phyloP scores from a whole-genome alignment of 2,888 invertebrate species.

The Parnassius glacialis region DNA sequence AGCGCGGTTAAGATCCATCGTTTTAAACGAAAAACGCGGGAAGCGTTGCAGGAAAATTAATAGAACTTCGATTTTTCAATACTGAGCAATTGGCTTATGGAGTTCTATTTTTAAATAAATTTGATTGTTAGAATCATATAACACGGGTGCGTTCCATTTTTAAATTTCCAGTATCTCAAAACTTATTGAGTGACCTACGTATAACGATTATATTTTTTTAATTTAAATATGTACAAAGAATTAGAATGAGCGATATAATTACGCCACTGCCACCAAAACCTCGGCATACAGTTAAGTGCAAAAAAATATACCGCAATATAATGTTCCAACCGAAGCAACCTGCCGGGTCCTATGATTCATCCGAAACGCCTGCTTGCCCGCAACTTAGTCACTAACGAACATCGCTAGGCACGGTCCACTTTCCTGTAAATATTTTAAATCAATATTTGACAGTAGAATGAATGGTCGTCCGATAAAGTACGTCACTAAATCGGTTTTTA shows the following conservation, averaged over 20 bases:
- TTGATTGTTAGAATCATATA: too few species aligned
- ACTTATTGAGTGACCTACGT: too few species aligned
- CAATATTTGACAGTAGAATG: constrained; percentile 57
- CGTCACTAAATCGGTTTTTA: constrained; percentile 33
- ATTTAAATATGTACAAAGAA: constrained; percentile 8
- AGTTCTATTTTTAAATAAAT: too few species aligned
- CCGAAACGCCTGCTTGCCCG: constrained; percentile 35
- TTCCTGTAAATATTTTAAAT: constrained; percentile 61
- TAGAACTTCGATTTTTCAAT: too few species aligned
- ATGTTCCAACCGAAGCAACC: constrained; percentile 63
- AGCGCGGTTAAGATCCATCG: too few species aligned
- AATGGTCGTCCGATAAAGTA: constrained; percentile 32
- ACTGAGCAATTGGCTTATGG: too few species aligned
- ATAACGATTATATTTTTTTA: too few species aligned
- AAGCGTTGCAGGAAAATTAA: too few species aligned
- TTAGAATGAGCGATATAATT: constrained; percentile 40
- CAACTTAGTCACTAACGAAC: constrained; percentile 55
- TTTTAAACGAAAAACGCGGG: too few species aligned
- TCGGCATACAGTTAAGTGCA: constrained; percentile 57
- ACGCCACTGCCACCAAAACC: constrained; percentile 43
- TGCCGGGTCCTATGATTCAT: constrained; percentile 65
- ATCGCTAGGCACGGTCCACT: constrained; percentile 49
- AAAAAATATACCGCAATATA: constrained; percentile 72
- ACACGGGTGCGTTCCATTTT: too few species aligned
- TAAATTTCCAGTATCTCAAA: too few species aligned